Percentiles rank a stretch among this genome's conserved stretches.
phyloP scores from a whole-genome alignment of 1,140 invertebrate species.

The Aricia agestis region DNA sequence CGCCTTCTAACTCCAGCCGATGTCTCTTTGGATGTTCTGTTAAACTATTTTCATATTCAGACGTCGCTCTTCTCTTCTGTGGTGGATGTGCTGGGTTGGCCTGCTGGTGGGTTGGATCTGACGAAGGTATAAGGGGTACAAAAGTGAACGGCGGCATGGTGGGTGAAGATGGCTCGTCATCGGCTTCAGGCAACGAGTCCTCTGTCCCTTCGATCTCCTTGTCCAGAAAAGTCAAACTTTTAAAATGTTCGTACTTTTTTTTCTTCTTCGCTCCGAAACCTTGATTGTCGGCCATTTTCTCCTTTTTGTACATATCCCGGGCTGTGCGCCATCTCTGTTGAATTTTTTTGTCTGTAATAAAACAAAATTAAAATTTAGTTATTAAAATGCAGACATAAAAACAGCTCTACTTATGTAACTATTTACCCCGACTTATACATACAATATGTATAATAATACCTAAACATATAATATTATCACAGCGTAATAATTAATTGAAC shows the following conservation, averaged over 20 bases:
- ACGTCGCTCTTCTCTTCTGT: background rate
- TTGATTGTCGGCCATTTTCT: conserved; percentile 18
- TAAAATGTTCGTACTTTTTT: conserved; percentile 3
- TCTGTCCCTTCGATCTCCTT: background rate
- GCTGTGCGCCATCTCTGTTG: conserved; percentile 25
- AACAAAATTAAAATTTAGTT: too few species aligned
- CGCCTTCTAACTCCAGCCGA: conserved; percentile 18
- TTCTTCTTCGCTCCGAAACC: conserved; percentile 2
- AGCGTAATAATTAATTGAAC: too few species aligned
- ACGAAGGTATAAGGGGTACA: too few species aligned
- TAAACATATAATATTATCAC: too few species aligned
- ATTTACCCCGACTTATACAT: too few species aligned
- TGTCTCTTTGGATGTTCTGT: background rate
- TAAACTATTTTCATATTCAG: background rate
- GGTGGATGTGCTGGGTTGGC: background rate
- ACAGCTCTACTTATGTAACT: too few species aligned
- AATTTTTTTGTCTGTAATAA: conserved; percentile 24
- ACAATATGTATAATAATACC: too few species aligned
- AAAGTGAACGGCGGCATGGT: too few species aligned
- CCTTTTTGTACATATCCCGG: conserved; percentile 23
- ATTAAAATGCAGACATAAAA: too few species aligned
- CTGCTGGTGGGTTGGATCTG: background rate
- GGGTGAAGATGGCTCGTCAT: background rate
- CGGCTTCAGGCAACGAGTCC: background rate
- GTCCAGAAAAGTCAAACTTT: background rate